Conservation (phyloP, 1,140 invertebrate species). For the Drosophila sulfurigaster region DNA sequence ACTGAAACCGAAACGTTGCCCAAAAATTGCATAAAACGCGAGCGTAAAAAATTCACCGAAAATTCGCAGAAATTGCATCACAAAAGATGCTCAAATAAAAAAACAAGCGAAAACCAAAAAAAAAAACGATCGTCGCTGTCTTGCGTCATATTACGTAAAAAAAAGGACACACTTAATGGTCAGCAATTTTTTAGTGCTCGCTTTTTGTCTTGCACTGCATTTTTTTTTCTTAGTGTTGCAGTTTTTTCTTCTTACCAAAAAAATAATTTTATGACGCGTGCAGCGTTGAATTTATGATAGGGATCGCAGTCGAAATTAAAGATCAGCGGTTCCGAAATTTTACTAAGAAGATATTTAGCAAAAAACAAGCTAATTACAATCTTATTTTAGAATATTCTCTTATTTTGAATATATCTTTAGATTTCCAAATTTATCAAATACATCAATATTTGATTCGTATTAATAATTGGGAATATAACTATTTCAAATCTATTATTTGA, state of each 20-base stretch:
- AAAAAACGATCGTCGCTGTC: slow-evolving; percentile 3
- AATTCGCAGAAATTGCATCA: slow-evolving; percentile 21
- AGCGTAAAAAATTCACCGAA: slow-evolving; percentile 45
- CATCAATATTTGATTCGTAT: too few species aligned
- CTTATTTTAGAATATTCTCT: too few species aligned
- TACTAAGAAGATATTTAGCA: background rate
- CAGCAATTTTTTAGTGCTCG: slow-evolving; percentile 22
- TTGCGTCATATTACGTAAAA: slow-evolving; percentile 61
- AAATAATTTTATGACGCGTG: slow-evolving; percentile 34
- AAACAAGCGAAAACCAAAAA: background rate
- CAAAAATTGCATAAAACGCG: slow-evolving; percentile 47
- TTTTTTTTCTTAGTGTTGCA: background rate
- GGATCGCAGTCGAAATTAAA: slow-evolving; percentile 19
- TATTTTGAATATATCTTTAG: too few species aligned
- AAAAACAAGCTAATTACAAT: background rate
- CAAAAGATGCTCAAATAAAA: slow-evolving; percentile 1
- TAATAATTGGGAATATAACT: too few species aligned
- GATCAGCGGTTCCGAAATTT: background rate
- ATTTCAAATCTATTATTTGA: too few species aligned
- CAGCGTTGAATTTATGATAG: slow-evolving; percentile 29
- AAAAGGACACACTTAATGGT: slow-evolving; percentile 21
- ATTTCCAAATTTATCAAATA: too few species aligned
- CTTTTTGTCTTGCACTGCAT: slow-evolving; percentile 7
- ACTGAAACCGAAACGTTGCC: background rate
- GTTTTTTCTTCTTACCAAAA: slow-evolving; percentile 1